Base-by-base conservation (phyloP, 1,140 invertebrate genomes). In the Cydia strobilella region DNA sequence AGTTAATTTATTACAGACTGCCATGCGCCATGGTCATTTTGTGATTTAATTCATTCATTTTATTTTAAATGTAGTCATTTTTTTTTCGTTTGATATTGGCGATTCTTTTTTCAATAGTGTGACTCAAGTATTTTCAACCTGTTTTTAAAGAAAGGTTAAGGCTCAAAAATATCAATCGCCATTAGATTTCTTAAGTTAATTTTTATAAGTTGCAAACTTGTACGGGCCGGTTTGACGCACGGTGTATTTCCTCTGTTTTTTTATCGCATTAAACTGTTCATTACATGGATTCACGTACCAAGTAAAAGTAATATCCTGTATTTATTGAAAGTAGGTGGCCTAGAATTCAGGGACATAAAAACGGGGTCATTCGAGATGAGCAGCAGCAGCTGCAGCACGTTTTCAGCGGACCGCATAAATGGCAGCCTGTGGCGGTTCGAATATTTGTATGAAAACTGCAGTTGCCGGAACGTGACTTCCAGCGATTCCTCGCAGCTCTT, bases 1-100 rank as follows among this genome's bases (percentile, higher is more conserved):
- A 84, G 75, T 79, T 81, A 82, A 87, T 86, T 84, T 85, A 85
- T 86, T 35, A 75, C 72, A 76, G 76, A 72, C 69, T 39, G 42
- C 18, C 75, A 54, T 78, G 69, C 74, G 74, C 39, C 10, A 42
- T 79, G 77, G 76, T 77, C 79, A 80, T 82, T 82, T 80, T 39
- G 79, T 82, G 80, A 74, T 75, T 75, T 31, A 42, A 23, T 54
- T 74, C 23, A 65, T 65, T 66, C 42, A 73, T 73, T 66, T n/a
- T 0, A 42, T 69, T 69, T 20, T 13, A 39, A 69, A 69, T 69
- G 5, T 5, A 15, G 4, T 3, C 15, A 10, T 45, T 13, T 3
- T 1, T 45, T 45, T 31, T 31, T 9, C 35, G 35, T 39, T 39
- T 39, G 9, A 39, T 39, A 10, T 39, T 39, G 35, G 35, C 35